Evolutionary conservation across 2,888 invertebrate species (phyloP).

Genomic region (Adelognathus sp.): DNA sequence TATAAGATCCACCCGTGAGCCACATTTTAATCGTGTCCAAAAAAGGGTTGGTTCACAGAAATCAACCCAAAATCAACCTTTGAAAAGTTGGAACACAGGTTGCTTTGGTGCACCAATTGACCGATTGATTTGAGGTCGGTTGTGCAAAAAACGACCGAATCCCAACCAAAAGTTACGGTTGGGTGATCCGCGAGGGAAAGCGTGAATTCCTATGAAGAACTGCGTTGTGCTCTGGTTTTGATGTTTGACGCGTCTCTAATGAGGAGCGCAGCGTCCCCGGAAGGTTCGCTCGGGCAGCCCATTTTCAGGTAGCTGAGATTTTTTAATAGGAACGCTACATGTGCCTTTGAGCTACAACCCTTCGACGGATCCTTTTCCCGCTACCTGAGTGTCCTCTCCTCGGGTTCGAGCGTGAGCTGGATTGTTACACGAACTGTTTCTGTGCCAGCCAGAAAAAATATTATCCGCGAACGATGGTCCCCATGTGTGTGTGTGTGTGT

Average conservation of each 20-base stretch:
- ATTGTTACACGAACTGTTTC: slow-evolving; percentile 60
- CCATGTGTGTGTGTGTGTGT: slow-evolving; percentile 48
- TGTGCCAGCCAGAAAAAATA: slow-evolving; percentile 37
- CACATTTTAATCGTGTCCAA: too few relatives aligned
- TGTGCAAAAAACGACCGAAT: too few relatives aligned
- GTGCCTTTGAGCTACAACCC: slow-evolving; percentile 45
- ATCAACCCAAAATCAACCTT: too few relatives aligned
- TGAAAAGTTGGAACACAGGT: too few relatives aligned
- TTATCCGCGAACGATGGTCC: slow-evolving; percentile 45
- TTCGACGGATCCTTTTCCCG: slow-evolving; percentile 57
- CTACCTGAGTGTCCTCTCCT: slow-evolving; percentile 42
- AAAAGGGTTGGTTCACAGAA: too few relatives aligned
- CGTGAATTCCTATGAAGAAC: slow-evolving; percentile 9
- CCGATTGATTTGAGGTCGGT: too few relatives aligned
- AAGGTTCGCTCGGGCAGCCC: slow-evolving; percentile 40
- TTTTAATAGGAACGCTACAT: slow-evolving; percentile 49
- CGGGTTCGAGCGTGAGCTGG: slow-evolving; percentile 22
- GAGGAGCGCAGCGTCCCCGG: slow-evolving; percentile 68
- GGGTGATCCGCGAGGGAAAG: too few relatives aligned
- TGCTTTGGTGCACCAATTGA: too few relatives aligned
- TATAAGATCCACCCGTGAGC: too few relatives aligned
- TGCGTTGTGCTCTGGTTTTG: slow-evolving; percentile 63
- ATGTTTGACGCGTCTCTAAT: slow-evolving; percentile 77
- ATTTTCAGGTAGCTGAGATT: slow-evolving; percentile 59
- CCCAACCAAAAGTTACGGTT: too few relatives aligned